A percentile compares a stretch with the other conserved stretches of the same genome.
phyloP scores from a whole-genome alignment of 2,888 invertebrate species.

The Drosophila sordidapex region DNA sequence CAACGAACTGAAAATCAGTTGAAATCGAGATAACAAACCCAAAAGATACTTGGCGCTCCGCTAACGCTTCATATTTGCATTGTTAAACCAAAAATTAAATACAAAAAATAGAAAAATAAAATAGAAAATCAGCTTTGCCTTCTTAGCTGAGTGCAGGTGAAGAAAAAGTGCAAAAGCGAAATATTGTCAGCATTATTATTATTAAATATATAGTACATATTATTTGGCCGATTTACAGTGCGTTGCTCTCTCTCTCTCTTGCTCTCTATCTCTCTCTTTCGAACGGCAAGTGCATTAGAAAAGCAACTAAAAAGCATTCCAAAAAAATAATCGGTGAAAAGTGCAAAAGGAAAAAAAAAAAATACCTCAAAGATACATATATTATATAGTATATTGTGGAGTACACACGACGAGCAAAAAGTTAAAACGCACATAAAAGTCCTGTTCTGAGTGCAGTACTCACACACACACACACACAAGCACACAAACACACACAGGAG shows the following conservation, averaged over 20 bases:
- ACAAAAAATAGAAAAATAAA: constrained; percentile 23
- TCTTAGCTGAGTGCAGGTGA: constrained; percentile 39
- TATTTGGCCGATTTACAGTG: constrained; percentile 39
- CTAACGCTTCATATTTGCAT: constrained; percentile 35
- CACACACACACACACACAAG: constrained; percentile 34
- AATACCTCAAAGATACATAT: constrained; percentile 25
- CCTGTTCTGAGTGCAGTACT: constrained; percentile 67
- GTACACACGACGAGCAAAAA: constrained; percentile 64
- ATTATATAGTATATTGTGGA: constrained; percentile 21
- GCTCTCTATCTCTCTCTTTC: not conserved
- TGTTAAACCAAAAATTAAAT: constrained; percentile 29
- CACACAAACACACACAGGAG: constrained; percentile 32
- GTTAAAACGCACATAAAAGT: constrained; percentile 55
- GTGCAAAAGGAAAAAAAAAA: constrained; percentile 36
- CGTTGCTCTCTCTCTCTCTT: constrained; percentile 17
- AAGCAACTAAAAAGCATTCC: constrained; percentile 57
- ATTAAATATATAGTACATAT: constrained; percentile 33
- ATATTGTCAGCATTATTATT: constrained; percentile 39
- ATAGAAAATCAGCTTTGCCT: constrained; percentile 18
- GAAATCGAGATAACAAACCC: constrained; percentile 83
- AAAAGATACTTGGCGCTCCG: constrained; percentile 68
- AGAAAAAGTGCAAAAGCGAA: constrained; percentile 31
- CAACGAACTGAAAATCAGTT: constrained; percentile 80
- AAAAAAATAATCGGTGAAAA: constrained; percentile 41
- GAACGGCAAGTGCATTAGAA: constrained; percentile 33